Percentiles rank a stretch among this genome's conserved stretches.
Conservation (phyloP, 2,797 vertebrate genomes). For the Sciurus vulgaris region DNA sequence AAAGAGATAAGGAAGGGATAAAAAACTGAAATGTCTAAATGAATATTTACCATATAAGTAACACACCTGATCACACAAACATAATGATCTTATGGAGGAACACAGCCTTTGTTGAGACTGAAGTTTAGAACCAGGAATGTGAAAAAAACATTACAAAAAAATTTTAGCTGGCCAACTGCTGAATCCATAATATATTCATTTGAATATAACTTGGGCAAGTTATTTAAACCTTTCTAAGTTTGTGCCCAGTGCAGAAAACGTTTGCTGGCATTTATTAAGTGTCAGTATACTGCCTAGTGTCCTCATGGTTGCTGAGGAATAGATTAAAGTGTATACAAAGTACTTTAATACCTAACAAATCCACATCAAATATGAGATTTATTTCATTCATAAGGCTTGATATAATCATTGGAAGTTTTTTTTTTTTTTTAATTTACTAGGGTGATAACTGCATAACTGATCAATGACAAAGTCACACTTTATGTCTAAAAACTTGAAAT, state of each 20-base stretch:
- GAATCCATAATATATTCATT: not conserved
- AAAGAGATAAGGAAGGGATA: not conserved
- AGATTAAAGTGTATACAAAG: not conserved
- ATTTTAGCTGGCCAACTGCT: not conserved
- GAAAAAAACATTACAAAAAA: not conserved
- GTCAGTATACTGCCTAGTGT: not conserved
- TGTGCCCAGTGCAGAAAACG: not conserved
- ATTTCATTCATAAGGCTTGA: not conserved
- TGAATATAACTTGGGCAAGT: not conserved
- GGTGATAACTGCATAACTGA: not conserved
- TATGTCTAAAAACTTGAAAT: not conserved
- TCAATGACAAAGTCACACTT: not conserved
- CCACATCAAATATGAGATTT: not conserved
- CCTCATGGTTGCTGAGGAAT: not conserved
- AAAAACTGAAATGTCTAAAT: constrained; percentile 19
- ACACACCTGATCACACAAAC: not conserved
- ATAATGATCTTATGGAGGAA: not conserved
- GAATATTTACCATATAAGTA: constrained; percentile 12
- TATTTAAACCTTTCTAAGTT: not conserved
- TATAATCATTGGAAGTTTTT: not conserved
- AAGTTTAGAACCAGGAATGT: constrained; percentile 39
- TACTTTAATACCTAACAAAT: not conserved
- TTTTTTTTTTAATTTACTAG: not conserved
- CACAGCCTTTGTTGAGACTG: not conserved
- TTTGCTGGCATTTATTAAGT: not conserved